Conservation (phyloP, 2,113 vertebrate species). For the Microcebus tavaratra region DNA sequence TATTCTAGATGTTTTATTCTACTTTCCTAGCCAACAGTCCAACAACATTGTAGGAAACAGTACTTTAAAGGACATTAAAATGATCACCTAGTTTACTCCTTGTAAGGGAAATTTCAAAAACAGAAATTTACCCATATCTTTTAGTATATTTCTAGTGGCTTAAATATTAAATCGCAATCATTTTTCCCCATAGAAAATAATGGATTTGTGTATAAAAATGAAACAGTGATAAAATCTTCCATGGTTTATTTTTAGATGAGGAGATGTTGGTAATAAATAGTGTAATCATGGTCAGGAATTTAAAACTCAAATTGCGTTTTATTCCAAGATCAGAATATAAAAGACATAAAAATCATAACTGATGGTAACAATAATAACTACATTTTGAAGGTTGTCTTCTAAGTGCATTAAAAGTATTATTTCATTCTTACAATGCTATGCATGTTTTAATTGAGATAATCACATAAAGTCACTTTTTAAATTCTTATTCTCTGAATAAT, state of each 20-base stretch:
- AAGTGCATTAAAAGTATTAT: neutral
- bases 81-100: neutral
- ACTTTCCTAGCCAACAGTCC: neutral
- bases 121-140: neutral
- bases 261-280: neutral
- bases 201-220: neutral
- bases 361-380: neutral
- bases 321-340: neutral
- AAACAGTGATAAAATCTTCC: neutral
- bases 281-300: neutral
- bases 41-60: neutral
- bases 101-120: neutral
- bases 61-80: neutral
- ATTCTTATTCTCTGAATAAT: neutral
- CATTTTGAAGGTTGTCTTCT: neutral
- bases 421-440: neutral
- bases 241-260: neutral
- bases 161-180: neutral
- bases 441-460: neutral
- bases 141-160: neutral
- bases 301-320: neutral
- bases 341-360: neutral
- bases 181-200: neutral
- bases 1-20: neutral
- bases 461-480: neutral